Base-by-base conservation (phyloP, 35 echinoderm and acorn worm genomes). In the Ophiothrix spiculata region DNA sequence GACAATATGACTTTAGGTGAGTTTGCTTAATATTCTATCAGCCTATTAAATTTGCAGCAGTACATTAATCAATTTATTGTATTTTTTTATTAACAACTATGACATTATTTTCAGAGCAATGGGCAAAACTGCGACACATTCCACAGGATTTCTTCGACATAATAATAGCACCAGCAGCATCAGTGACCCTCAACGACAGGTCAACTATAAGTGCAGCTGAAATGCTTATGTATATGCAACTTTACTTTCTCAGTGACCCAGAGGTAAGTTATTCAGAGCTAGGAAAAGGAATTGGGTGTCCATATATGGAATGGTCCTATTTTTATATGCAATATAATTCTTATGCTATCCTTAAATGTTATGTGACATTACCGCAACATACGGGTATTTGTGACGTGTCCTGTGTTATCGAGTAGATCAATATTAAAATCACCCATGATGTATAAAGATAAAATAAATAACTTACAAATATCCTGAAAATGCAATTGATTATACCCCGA, bases 121-220 rank as follows among this genome's bases (percentile, higher is more conserved):
- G 60, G 60, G 60, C 60, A 12, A 12, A 15, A 69, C 3, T 69
- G 29, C 8, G 77, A n/a, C 34, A 31, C 36, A 80, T 91, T 56
- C 82, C 85, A 25, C 37, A 39, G 37, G 75, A 63, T 21, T 85
- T 88, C 56, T 90, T 75, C 75, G 88, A 91, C 56, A 95, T 95
- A 38, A 75, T 90, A 16, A 39, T 95, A 64, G 75, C 77, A 13
- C 93, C 93, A 21, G 88, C 82, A 6, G 56, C 87, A 28, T 83
- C 84, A 35, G 93, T 78, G 17, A 87, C 84, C 11, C 82, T 87
- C 31, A 81, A 95, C 19, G 88, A 95, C 45, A 76, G 46, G 33
- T 14, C 79, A 16, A 83, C 38, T 6, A 64, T 95, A 64, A 95
- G 93, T 80, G 93, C 93, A 8, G 93, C 93, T 56, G 93, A 95